Evolutionary conservation across 2,888 invertebrate species (phyloP), one percentile per base, ranked within the genome.

Genomic region (Eupelmus urozonus): DNA sequence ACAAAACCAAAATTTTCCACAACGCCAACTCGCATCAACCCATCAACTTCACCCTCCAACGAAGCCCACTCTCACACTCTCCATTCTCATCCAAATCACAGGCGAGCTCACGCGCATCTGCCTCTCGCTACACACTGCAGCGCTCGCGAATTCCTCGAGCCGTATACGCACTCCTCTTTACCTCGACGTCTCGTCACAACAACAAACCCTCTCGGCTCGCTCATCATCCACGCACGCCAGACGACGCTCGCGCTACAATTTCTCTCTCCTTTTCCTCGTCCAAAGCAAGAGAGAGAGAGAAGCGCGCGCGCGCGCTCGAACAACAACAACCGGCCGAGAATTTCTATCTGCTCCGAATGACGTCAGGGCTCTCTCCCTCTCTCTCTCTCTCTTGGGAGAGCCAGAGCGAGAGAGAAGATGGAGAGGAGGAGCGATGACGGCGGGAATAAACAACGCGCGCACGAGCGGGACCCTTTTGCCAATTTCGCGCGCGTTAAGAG

Each of bases 301-400:
- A 57, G n/a, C 49, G 49, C 49, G 49, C 49, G 16, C 34, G 9
- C 34, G 34, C 49, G 49, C 0, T 9, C 9, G 34, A 34, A 34
- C 34, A 9, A 34, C 3, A 9, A 45, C 16, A 16, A 16, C 45
- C 18, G 40, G 11, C 25, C 42, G 59, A 49, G 59, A 59, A 70
- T 72, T 51, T 62, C 63, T 62, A 72, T 72, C 53, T 53, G 40
- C 29, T 63, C 40, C 40, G 53, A 72, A 72, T 55, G 53, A 72
- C 63, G 72, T 72, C 55, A 63, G 72, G 53, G 20, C 34, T 29
- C 53, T 51, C 27, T 45, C n/a, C 59, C 5, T 42, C 55, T 23
- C 27, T 13, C 55, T 16, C 55, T 23, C 27, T 13, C 55, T 23
- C 11, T 9, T 27, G 11, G 1, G 42, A 69, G 40, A 69, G 20